Evolutionary conservation across 2,113 vertebrate species (phyloP).

Genomic region (Egretta garzetta): DNA sequence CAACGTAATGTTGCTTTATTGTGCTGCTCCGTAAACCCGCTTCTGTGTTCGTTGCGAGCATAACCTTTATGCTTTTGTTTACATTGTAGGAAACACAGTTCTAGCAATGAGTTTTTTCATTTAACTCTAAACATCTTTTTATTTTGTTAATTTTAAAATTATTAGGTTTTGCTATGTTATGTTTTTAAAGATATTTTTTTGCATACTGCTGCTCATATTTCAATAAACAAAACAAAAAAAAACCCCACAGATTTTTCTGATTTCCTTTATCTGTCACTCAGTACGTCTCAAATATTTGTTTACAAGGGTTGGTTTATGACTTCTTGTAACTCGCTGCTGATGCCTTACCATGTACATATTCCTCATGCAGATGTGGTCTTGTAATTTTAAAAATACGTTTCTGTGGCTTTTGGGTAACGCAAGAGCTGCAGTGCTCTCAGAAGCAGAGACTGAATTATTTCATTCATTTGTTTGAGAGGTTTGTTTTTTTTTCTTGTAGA

Average conservation of each 20-base stretch:
- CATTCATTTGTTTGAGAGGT: not conserved
- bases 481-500: not conserved
- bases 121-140: constrained; percentile 70
- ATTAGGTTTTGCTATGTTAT: constrained; percentile 74
- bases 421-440: not conserved
- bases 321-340: not conserved
- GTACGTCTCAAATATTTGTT: not conserved
- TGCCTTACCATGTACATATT: not conserved
- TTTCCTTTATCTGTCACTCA: not conserved
- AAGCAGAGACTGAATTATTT: not conserved
- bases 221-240: constrained; percentile 74
- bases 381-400: not conserved
- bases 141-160: constrained; percentile 67
- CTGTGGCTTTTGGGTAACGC: accelerated
- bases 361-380: not conserved
- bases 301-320: not conserved
- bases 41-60: constrained; percentile 59
- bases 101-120: constrained; percentile 63
- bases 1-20: constrained; percentile 22
- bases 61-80: constrained; percentile 71
- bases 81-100: constrained; percentile 67
- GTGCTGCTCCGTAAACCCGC: constrained; percentile 66
- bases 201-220: constrained; percentile 78
- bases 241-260: not conserved
- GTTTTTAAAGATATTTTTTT: constrained; percentile 79